phyloP scores from a whole-genome alignment of 2,113 vertebrate species.

The Gavia stellata region DNA sequence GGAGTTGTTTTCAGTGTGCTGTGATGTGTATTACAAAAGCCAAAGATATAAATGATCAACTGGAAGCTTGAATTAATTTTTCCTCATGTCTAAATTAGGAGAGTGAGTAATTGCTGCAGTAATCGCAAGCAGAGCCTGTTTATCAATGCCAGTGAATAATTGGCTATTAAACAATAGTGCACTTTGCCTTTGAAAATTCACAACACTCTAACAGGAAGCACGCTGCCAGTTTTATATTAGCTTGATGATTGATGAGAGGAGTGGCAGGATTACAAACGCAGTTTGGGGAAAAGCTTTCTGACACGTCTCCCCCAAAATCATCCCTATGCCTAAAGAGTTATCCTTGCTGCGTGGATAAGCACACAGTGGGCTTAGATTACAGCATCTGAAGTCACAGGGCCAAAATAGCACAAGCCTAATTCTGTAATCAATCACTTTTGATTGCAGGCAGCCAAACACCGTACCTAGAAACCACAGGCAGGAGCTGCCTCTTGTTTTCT shows the following conservation, averaged over 20 bases:
- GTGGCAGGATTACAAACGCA: neutral
- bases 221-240: neutral
- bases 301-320: neutral
- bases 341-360: conserved; percentile 15
- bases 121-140: conserved; percentile 42
- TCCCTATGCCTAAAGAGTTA: neutral
- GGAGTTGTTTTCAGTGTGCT: neutral
- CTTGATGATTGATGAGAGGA: conserved; percentile 48
- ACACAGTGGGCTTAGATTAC: neutral
- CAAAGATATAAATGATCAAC: conserved; percentile 56
- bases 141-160: conserved; percentile 63
- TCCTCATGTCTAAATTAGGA: conserved; percentile 58
- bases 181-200: conserved; percentile 55
- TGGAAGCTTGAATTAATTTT: conserved; percentile 60
- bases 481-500: neutral
- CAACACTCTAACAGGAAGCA: conserved; percentile 42
- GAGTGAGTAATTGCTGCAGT: conserved; percentile 56
- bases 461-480: neutral
- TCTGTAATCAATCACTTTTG: conserved; percentile 8
- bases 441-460: neutral
- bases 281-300: neutral
- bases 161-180: conserved; percentile 63
- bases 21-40: neutral
- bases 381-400: conserved; percentile 51
- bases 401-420: conserved; percentile 31